Conservation (phyloP, 2,113 vertebrate species). For the Cephalophus harveyi region DNA sequence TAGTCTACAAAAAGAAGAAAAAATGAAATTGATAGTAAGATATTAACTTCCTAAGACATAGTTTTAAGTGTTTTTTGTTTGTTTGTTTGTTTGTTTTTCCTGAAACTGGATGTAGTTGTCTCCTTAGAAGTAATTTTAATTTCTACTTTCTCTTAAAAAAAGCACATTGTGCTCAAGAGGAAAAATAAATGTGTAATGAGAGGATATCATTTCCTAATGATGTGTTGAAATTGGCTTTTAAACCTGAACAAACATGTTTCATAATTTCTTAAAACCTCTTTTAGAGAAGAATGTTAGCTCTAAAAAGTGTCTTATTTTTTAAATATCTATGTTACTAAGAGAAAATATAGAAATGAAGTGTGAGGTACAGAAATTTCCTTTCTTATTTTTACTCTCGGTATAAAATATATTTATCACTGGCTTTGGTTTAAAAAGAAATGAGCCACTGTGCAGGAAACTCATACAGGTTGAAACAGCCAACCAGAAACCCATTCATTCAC, state of each 20-base stretch:
- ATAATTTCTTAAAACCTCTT: background rate
- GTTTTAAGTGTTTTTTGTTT: background rate
- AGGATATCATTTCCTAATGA: background rate
- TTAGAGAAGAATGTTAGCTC: background rate
- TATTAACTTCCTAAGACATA: background rate
- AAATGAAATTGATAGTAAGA: background rate
- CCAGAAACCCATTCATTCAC: no score
- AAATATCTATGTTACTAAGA: background rate
- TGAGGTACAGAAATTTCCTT: background rate
- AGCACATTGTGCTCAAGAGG: background rate
- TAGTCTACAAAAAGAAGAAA: background rate
- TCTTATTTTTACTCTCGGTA: background rate
- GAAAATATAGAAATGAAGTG: background rate
- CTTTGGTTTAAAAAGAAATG: background rate
- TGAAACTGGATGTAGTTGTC: background rate
- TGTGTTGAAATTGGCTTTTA: background rate
- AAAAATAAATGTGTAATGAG: background rate
- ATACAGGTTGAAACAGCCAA: background rate
- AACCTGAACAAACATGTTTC: background rate
- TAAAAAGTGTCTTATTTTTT: background rate
- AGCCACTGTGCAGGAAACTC: background rate
- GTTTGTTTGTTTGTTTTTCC: background rate
- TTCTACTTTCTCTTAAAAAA: background rate
- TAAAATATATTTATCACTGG: background rate
- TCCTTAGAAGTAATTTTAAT: conserved; percentile 15